Percentiles rank a stretch among this genome's conserved stretches.
These are phyloP conservation scores for Toxostoma redivivum DNA, from an alignment of 2,113 vertebrate genomes.

Conservation along the genomic window DNA sequence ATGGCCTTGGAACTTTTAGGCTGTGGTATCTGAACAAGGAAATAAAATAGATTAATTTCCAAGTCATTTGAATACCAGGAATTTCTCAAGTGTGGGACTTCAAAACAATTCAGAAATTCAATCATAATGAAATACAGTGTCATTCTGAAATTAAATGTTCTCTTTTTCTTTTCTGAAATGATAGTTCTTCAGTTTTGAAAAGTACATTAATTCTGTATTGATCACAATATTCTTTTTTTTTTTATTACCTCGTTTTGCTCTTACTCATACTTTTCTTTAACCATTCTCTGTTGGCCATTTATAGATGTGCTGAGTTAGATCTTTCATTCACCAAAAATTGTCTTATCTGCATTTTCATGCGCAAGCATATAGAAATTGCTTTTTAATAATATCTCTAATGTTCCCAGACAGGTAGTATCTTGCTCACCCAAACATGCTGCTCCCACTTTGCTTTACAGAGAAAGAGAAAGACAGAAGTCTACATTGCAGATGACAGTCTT, in stretches of 20 bases:
- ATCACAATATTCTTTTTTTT: fast-evolving
- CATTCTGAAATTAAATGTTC: not conserved
- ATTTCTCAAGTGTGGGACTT: not conserved
- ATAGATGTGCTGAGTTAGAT: not conserved
- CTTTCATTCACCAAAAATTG: not conserved
- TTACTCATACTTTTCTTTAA: not conserved
- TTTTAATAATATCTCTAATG: not conserved
- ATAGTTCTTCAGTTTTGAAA: not conserved
- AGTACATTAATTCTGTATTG: not conserved
- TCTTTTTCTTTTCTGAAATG: not conserved
- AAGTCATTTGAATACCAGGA: not conserved
- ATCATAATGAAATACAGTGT: not conserved
- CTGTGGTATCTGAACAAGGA: not conserved
- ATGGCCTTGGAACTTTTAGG: not conserved
- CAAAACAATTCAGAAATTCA: not conserved
- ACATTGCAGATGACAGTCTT: not conserved
- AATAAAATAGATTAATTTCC: not conserved
- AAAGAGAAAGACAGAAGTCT: not conserved
- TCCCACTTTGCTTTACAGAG: not conserved
- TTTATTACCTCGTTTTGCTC: not conserved
- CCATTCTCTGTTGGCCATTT: not conserved
- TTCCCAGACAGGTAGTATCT: not conserved
- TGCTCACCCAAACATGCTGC: not conserved
- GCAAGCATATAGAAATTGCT: not conserved
- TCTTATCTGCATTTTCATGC: not conserved